Conservation (phyloP, 2,113 vertebrate genomes). For the Podarcis cretensis region DNA sequence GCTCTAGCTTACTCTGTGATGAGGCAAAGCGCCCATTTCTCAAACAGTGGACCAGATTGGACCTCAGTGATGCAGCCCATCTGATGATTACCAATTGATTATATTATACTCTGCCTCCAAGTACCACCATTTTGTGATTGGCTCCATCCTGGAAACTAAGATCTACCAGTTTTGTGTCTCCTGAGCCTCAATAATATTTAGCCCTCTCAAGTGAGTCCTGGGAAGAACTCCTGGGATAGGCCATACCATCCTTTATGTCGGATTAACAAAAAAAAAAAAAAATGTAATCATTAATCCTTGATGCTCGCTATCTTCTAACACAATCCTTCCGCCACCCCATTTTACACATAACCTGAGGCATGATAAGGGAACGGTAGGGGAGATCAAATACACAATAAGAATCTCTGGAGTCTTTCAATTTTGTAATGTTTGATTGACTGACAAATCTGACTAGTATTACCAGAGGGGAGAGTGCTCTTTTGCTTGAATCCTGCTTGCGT, state of each 20-base stretch:
- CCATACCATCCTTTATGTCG: background rate
- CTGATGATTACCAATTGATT: too few relatives aligned
- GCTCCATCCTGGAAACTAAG: too few relatives aligned
- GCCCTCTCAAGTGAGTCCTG: too few relatives aligned
- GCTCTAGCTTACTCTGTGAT: background rate
- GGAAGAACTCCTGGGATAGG: background rate
- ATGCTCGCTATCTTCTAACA: background rate
- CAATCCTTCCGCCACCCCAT: background rate
- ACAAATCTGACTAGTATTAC: conserved; percentile 37
- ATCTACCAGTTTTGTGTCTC: too few relatives aligned
- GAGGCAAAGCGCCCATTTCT: background rate
- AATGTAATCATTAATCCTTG: background rate
- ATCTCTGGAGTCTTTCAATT: conserved; percentile 1
- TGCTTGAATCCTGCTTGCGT: too few relatives aligned
- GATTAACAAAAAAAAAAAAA: background rate
- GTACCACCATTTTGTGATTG: too few relatives aligned
- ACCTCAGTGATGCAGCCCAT: too few relatives aligned
- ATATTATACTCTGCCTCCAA: too few relatives aligned
- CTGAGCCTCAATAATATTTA: too few relatives aligned
- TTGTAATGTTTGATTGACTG: conserved; percentile 13
- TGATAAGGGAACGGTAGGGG: background rate
- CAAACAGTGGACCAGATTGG: too few relatives aligned
- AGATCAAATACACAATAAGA: background rate
- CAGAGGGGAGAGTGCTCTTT: too few relatives aligned
- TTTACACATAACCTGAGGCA: background rate